Evolutionary conservation across 92 coral and sea anemone genomes (phyloP), one percentile per base, ranked within the genome.

Genomic region (Porites evermanni): DNA sequence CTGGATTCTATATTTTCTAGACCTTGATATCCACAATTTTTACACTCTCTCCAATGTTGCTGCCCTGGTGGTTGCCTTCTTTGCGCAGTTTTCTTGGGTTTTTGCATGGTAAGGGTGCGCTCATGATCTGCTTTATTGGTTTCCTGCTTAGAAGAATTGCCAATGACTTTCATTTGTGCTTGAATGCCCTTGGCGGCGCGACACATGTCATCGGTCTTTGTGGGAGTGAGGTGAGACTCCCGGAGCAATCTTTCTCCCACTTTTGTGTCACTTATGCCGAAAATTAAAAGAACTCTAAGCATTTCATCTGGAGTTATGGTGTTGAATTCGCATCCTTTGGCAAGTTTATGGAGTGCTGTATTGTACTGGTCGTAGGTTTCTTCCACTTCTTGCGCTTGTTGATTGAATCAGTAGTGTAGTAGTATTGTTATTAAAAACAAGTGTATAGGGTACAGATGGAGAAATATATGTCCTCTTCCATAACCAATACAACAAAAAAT

Each of bases 191-290:
- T 86, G 50, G 83, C 26, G 52, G 88, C 86, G 52, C 88, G 77
- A 67, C 92, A 80, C n/a, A 87, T 89, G 70, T 89, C 92, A 60
- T 85, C 79, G 7, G 88, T 86, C 56, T 81, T 86, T 19, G 90
- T 87, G n/a, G 87, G 85, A 24, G 79, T 87, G 17, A 82, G 78
- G 1, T 75, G n/a, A 18, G 90, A 66, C 53, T 81, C 91, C 29
- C 76, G 91, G 65, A 90, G 54, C 75, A 89, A 87, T 44, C 78
- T 53, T 69, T 86, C 90, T 81, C 91, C 64, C 47, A 90, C 90
- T 71, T 86, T 90, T 75, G 75, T 9, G 72, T 89, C 78, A 6
- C 79, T 58, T n/a, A 78, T 88, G 16, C 88, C 84, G 29, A 83
- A 67, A 18, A 89, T 29, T 32, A 88, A 83, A 54, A 69, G 82